Evolutionary conservation across 2,797 vertebrate genomes (phyloP).

Genomic region (Cyclopterus lumpus): DNA sequence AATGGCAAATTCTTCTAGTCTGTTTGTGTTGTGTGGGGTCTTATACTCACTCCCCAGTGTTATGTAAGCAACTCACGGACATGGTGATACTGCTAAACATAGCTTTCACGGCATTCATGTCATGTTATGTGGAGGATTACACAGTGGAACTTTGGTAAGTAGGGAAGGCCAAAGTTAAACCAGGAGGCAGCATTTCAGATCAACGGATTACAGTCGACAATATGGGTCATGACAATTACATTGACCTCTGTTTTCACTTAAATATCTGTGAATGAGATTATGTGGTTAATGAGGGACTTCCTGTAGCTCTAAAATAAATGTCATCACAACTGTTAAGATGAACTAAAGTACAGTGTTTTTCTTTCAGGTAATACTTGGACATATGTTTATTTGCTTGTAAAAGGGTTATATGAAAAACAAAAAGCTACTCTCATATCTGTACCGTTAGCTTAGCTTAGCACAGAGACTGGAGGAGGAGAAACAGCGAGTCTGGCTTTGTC

Average conservation of each 20-base stretch:
- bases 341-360: neutral
- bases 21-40: neutral
- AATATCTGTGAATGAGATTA: neutral
- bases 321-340: neutral
- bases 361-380: neutral
- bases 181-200: neutral
- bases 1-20: neutral
- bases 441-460: neutral
- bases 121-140: neutral
- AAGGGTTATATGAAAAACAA: no score
- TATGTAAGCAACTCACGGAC: neutral
- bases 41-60: neutral
- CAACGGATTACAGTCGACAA: neutral
- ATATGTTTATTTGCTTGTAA: neutral
- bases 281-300: neutral
- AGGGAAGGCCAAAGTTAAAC: neutral
- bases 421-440: no score
- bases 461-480: neutral
- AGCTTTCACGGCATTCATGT: constrained; percentile 2
- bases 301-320: neutral
- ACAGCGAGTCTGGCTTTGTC: neutral
- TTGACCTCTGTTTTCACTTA: neutral
- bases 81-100: constrained; percentile 6
- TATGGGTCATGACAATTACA: neutral
- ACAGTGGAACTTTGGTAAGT: neutral